These are phyloP conservation scores for Phortica variegata DNA, from an alignment of 1,140 invertebrate species.

Conservation along the genomic window DNA sequence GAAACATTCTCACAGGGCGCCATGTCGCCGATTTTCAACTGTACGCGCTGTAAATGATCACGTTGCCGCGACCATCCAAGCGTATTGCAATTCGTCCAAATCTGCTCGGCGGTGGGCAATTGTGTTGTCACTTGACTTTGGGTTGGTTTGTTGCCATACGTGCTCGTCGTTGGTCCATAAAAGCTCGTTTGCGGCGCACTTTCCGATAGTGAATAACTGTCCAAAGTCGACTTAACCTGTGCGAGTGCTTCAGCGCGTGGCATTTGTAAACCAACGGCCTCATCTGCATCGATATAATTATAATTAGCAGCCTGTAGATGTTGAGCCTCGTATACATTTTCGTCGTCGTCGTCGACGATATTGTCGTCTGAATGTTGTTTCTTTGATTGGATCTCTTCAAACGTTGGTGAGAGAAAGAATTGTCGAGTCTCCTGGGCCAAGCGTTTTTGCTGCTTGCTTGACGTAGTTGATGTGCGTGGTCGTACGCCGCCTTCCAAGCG, in stretches of 20 bases:
- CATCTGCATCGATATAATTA: slow-evolving; percentile 17
- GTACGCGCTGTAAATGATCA: slow-evolving; percentile 75
- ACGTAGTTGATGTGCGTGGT: not conserved
- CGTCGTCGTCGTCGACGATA: slow-evolving; percentile 10
- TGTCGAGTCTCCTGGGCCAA: slow-evolving; percentile 46
- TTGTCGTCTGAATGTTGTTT: no score
- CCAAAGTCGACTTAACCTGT: slow-evolving; percentile 15
- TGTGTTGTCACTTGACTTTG: slow-evolving; percentile 14
- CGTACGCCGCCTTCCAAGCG: slow-evolving; percentile 25
- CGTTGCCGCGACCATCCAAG: slow-evolving; percentile 80
- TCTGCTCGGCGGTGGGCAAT: slow-evolving; percentile 29
- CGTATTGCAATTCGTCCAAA: slow-evolving; percentile 71
- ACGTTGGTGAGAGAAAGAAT: slow-evolving; percentile 45
- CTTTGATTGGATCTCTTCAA: no score
- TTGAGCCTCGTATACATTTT: slow-evolving; percentile 17
- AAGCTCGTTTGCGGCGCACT: slow-evolving; percentile 46
- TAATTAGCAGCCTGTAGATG: slow-evolving; percentile 10
- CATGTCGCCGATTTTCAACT: slow-evolving; percentile 72
- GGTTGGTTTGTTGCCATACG: not conserved
- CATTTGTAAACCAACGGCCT: slow-evolving; percentile 36
- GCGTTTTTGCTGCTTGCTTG: slow-evolving; percentile 11
- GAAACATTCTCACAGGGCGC: slow-evolving; percentile 80
- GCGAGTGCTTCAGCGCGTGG: slow-evolving; percentile 45
- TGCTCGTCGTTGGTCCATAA: slow-evolving; percentile 23
- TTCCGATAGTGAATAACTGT: slow-evolving; percentile 44